Conservation (phyloP, 2,888 invertebrate genomes). For the Cyaniris semiargus region DNA sequence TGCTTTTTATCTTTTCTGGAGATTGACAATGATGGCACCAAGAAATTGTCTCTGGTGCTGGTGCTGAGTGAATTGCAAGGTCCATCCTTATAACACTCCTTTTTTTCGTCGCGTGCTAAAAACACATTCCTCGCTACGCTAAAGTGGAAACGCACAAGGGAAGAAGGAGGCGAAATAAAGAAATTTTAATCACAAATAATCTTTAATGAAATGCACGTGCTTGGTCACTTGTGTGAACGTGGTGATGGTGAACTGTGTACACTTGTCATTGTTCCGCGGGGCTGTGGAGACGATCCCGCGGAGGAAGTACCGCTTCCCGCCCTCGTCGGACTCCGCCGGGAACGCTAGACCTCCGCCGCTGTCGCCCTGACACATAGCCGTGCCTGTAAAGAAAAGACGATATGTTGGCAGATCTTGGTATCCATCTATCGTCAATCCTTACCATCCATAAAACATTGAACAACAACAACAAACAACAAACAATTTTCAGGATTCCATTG, state of each 20-base stretch:
- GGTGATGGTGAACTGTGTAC: neutral
- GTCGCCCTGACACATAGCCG: slow-evolving; percentile 65
- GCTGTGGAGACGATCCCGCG: slow-evolving; percentile 64
- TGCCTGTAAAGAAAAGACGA: slow-evolving; percentile 47
- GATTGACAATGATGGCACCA: neutral
- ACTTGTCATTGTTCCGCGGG: slow-evolving; percentile 49
- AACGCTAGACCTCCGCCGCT: slow-evolving; percentile 67
- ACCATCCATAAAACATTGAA: too few relatives aligned
- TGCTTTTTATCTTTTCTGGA: too few relatives aligned
- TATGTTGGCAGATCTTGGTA: neutral
- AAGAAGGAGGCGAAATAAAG: neutral
- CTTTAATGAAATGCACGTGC: neutral
- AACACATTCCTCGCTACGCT: too few relatives aligned
- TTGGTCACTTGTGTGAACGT: slow-evolving; percentile 16
- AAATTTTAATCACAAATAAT: neutral
- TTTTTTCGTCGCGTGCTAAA: neutral
- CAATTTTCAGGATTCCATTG: neutral
- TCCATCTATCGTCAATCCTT: neutral
- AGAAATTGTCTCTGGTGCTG: neutral
- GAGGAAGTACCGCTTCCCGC: slow-evolving; percentile 55
- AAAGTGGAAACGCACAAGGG: neutral
- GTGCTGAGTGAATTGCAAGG: neutral
- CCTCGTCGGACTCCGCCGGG: slow-evolving; percentile 48
- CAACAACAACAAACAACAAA: too few relatives aligned
- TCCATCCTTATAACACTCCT: neutral